Base-by-base conservation (phyloP, 2,888 invertebrate species). In the Scaptodrosophila latifasciaeformis region DNA sequence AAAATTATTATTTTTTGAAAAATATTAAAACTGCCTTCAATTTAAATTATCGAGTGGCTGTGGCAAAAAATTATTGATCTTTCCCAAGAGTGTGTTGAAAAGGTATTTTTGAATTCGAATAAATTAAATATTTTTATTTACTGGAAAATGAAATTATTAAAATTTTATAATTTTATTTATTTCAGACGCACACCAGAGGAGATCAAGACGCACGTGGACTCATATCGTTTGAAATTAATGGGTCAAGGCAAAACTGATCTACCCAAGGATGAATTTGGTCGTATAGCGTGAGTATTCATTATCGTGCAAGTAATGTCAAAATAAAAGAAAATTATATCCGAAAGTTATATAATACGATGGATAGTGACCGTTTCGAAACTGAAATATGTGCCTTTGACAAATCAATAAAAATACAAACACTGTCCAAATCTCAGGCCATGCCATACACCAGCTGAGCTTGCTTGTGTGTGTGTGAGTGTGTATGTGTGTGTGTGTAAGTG, bases 151-250 rank as follows among this genome's bases (percentile, higher is more conserved):
- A 29, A 31, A 27, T 29, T 45, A 24, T 10, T 31, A 21, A 35
- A 13, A 7, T 13, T 10, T 13, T 10, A 10, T 17, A n/a, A 13
- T 39, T 54, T 30, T 1, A 10, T n/a, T 12, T 31, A 87, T 87
- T 89, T 81, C 87, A 96, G 96, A 87, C 95, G 93, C 86, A 90
- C 92, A 47, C 90, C 91, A 77, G 94, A 94, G 81, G 96, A 96
- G 84, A 94, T 98, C 62, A 91, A 92, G 67, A 89, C 90, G 79
- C 95, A 96, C 83, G 95, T 99, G 65, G 91, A 93, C 54, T 92
- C 93, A 49, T 98, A 95, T 88, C 90, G 98, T 54, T 91, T 91
- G 77, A 93, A 96, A 90, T 88, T 98, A 80, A 91, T 94, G 86
- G 92, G 94, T 85, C 90, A 82, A 67, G 83, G 87, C 82, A 84